Evolutionary conservation across 2,797 vertebrate genomes (phyloP).

Genomic region (Crax fasciolata): DNA sequence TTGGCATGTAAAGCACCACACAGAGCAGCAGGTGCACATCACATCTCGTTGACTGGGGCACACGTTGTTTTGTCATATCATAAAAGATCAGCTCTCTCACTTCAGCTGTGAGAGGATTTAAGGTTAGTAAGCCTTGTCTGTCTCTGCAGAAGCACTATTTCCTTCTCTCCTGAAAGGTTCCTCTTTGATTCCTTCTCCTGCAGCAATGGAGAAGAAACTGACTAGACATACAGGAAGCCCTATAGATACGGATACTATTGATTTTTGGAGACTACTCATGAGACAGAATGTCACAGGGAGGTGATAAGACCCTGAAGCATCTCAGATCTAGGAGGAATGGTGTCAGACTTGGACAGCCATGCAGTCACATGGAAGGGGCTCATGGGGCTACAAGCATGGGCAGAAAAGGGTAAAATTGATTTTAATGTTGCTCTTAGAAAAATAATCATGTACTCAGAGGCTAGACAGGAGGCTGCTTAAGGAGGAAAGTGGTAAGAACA

Average conservation of each 20-base stretch:
- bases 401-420: background rate
- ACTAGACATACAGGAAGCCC: background rate
- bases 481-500: background rate
- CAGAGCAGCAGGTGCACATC: background rate
- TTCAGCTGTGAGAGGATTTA: background rate
- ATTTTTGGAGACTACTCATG: background rate
- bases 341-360: background rate
- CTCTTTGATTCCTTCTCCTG: background rate
- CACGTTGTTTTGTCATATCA: background rate
- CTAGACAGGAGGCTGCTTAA: background rate
- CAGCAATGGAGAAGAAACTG: background rate
- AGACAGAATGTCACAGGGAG: background rate
- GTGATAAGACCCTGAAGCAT: background rate
- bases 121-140: background rate
- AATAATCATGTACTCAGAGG: background rate
- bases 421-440: background rate
- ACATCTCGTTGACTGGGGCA: background rate
- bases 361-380: fast-evolving
- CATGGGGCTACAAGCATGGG: background rate
- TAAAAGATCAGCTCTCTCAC: background rate
- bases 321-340: too few relatives aligned
- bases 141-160: background rate
- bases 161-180: background rate
- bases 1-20: background rate
- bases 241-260: background rate